A percentile compares a stretch with the other conserved stretches of the same genome.
These are phyloP conservation scores for Sylvilagus floridanus DNA, from an alignment of 2,797 vertebrate species.

Conservation along the genomic window DNA sequence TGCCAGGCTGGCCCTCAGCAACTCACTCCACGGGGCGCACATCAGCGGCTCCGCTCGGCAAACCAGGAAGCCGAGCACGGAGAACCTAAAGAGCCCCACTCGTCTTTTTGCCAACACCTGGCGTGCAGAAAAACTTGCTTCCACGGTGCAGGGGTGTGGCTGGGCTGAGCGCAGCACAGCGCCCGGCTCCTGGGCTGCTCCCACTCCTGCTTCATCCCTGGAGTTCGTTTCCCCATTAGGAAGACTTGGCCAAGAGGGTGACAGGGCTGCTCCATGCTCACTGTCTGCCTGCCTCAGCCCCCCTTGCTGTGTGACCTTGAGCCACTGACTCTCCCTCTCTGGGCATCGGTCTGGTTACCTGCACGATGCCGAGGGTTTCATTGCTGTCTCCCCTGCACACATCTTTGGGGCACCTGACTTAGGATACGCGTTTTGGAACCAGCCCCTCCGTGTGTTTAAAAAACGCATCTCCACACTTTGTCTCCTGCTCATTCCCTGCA, in stretches of 20 bases:
- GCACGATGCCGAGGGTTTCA: background rate
- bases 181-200: rapidly evolving
- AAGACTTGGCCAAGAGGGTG: background rate
- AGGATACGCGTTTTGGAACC: background rate
- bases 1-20: background rate
- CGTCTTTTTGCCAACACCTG: background rate
- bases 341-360: background rate
- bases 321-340: conserved; percentile 19
- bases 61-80: background rate
- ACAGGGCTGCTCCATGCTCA: background rate
- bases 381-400: background rate
- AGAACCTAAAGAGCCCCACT: background rate
- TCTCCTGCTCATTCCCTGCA: conserved; percentile 50
- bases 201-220: background rate
- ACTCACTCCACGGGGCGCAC: background rate
- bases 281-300: background rate
- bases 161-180: background rate
- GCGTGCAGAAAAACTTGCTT: background rate
- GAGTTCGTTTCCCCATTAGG: background rate
- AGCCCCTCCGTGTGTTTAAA: conserved; percentile 40
- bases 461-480: conserved; percentile 30
- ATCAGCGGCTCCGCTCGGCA: background rate
- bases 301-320: conserved; percentile 70
- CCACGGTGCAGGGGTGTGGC: background rate
- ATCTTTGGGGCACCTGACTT: background rate